phyloP scores from a whole-genome alignment of 2,888 invertebrate genomes.

The Tortricodes alternella region DNA sequence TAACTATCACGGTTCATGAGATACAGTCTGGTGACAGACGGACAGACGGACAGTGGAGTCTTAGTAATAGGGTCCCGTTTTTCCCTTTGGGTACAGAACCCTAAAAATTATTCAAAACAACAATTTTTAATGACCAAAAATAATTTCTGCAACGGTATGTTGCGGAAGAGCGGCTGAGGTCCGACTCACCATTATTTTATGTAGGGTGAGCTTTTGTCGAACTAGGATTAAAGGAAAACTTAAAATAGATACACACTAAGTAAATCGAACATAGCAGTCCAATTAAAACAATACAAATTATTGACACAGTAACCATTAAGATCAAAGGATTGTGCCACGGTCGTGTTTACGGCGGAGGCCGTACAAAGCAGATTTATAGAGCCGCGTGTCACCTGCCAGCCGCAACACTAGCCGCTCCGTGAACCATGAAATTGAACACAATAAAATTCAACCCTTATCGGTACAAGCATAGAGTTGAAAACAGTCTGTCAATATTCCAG shows the following conservation, averaged over 20 bases:
- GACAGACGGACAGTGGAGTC: no score
- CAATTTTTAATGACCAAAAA: no score
- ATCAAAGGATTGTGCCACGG: conserved; percentile 59
- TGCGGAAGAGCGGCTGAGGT: no score
- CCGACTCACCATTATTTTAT: no score
- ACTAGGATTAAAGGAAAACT: not conserved
- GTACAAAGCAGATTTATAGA: conserved; percentile 67
- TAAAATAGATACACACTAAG: not conserved
- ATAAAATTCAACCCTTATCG: conserved; percentile 43
- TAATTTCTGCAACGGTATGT: no score
- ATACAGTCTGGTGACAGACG: no score
- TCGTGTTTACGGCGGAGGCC: conserved; percentile 60
- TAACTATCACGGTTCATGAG: no score
- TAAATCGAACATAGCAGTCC: conserved; percentile 22
- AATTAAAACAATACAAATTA: conserved; percentile 58
- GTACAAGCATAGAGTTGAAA: conserved; percentile 41
- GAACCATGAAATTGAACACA: conserved; percentile 43
- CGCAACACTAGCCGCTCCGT: conserved; percentile 63
- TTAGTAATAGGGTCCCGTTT: no score
- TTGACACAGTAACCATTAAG: conserved; percentile 57
- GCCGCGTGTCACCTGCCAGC: conserved; percentile 72
- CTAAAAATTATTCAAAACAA: no score
- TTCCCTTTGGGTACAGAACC: no score
- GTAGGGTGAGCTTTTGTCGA: no score
- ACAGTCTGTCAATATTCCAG: conserved; percentile 29